phyloP scores from a whole-genome alignment of 2,113 vertebrate genomes.

The Rhinopomastus cyanomelas region DNA sequence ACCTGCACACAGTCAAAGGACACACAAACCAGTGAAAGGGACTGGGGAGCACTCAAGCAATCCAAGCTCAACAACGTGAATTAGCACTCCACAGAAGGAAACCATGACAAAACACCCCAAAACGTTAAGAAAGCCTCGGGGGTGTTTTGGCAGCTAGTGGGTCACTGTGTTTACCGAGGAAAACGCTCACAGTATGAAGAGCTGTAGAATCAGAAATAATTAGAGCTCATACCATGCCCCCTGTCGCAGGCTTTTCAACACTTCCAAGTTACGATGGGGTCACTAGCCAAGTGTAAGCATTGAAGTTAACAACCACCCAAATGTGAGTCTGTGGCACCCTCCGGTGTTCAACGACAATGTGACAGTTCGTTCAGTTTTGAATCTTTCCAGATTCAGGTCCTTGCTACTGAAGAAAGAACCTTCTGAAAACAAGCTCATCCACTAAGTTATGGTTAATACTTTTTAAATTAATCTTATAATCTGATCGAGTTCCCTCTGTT shows the following conservation, averaged over 20 bases:
- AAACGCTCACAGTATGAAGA: constrained; percentile 25
- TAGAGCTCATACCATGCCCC: background rate
- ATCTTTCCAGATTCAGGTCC: fast-evolving
- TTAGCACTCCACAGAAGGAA: background rate
- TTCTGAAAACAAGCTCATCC: background rate
- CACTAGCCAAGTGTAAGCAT: background rate
- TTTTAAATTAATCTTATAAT: background rate
- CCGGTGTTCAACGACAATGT: constrained; percentile 35
- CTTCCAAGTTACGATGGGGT: background rate
- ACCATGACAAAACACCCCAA: constrained; percentile 15
- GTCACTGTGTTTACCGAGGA: background rate
- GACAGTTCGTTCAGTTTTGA: background rate
- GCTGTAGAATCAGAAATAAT: background rate
- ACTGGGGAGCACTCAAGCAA: background rate
- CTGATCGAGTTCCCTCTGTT: background rate
- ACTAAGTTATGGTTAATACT: background rate
- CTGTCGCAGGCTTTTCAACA: background rate
- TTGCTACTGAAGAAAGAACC: background rate
- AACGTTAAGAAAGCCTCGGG: background rate
- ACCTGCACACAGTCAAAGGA: background rate
- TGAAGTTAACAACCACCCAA: background rate
- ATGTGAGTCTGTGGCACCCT: constrained; percentile 36
- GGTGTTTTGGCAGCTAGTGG: background rate
- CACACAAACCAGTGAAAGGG: background rate
- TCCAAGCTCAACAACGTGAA: background rate